A percentile compares a stretch with the other conserved stretches of the same genome.
Conservation (phyloP, 2,888 invertebrate species). For the Cryptocephalus moraei region DNA sequence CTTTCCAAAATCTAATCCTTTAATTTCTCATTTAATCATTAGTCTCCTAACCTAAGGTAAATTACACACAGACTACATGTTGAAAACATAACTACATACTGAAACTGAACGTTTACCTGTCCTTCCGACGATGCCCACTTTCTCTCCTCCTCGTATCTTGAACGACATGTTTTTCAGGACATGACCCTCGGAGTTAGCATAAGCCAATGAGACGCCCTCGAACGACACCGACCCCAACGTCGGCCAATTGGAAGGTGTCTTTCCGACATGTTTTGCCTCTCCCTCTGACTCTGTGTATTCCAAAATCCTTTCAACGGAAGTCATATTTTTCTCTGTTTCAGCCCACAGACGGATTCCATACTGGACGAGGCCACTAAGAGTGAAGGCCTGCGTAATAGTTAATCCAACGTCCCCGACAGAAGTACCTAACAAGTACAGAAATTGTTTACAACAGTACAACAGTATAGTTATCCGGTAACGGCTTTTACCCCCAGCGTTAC, state of each 20-base stretch:
- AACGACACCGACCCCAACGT: conserved; percentile 47
- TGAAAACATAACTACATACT: no score
- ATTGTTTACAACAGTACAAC: no score
- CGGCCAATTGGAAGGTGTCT: conserved; percentile 52
- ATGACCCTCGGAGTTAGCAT: conserved; percentile 47
- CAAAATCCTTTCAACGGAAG: conserved; percentile 72
- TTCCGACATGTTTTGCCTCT: conserved; percentile 33
- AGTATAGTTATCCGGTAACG: no score
- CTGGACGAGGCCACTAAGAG: conserved; percentile 56
- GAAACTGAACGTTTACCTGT: conserved; percentile 45
- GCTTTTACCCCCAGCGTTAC: no score
- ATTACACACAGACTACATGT: no score
- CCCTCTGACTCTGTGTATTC: conserved; percentile 40
- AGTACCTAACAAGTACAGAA: conserved; percentile 18
- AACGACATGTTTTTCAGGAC: conserved; percentile 48
- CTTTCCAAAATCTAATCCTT: no score
- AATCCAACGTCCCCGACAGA: conserved; percentile 53
- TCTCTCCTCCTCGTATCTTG: conserved; percentile 33
- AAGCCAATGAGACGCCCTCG: conserved; percentile 53
- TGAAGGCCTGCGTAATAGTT: conserved; percentile 71
- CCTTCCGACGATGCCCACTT: conserved; percentile 57
- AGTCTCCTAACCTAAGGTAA: no score
- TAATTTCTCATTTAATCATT: no score
- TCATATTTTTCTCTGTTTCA: conserved; percentile 71
- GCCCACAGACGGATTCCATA: conserved; percentile 72